phyloP scores from a whole-genome alignment of 2,888 invertebrate species.

The Geotrupes spiniger region DNA sequence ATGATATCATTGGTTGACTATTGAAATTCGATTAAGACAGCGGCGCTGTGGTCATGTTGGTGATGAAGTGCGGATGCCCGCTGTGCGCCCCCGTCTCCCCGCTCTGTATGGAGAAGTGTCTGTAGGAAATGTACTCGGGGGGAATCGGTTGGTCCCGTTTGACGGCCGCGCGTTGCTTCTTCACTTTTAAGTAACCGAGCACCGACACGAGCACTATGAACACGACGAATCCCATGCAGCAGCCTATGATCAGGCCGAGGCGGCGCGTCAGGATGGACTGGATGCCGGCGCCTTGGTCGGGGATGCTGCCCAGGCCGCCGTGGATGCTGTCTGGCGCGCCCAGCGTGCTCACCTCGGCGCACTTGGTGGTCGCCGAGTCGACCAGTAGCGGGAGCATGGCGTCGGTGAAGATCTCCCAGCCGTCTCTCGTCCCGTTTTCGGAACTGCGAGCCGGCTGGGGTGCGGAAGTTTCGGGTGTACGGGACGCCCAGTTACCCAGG shows the following conservation, averaged over 20 bases:
- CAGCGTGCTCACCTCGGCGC: slow-evolving; percentile 72
- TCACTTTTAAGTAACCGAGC: slow-evolving; percentile 79
- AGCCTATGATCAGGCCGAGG: slow-evolving; percentile 81
- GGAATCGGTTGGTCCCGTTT: slow-evolving; percentile 71
- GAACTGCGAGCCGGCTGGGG: slow-evolving; percentile 24
- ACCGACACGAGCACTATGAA: slow-evolving; percentile 82
- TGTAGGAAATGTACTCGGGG: slow-evolving; percentile 79
- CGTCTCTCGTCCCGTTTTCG: slow-evolving; percentile 55
- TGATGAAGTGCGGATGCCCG: slow-evolving; percentile 49
- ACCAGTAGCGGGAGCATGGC: slow-evolving; percentile 57
- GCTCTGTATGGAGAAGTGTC: slow-evolving; percentile 69
- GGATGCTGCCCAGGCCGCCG: slow-evolving; percentile 51
- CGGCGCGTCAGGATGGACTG: slow-evolving; percentile 77
- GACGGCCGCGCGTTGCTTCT: slow-evolving; percentile 74
- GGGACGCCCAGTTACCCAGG: slow-evolving; percentile 70
- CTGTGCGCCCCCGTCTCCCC: slow-evolving; percentile 53
- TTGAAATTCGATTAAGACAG: slow-evolving; percentile 34
- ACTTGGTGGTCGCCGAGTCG: slow-evolving; percentile 73
- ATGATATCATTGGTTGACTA: too few species aligned
- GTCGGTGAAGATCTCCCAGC: slow-evolving; percentile 55
- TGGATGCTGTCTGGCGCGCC: slow-evolving; percentile 68
- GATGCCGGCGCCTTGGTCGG: slow-evolving; percentile 52
- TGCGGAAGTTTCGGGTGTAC: slow-evolving; percentile 50
- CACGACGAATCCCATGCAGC: slow-evolving; percentile 81
- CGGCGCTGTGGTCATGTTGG: slow-evolving; percentile 47